Conservation (phyloP, 2,797 vertebrate species). For the Lepilemur ruficaudatus region DNA sequence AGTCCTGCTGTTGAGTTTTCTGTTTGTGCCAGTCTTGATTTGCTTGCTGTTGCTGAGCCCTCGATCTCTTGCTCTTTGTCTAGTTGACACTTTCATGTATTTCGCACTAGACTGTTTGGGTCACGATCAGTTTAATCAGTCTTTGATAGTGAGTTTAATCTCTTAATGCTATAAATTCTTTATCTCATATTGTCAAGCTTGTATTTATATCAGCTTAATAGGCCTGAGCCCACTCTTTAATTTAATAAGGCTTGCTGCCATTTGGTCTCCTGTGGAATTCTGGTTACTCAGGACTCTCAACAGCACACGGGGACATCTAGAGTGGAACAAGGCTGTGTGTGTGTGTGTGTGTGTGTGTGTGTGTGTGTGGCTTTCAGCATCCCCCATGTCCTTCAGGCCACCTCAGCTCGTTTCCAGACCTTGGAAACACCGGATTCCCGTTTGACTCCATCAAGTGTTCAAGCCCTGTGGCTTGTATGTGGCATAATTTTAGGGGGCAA, state of each 20-base stretch:
- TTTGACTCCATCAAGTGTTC: background rate
- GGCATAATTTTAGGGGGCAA: background rate
- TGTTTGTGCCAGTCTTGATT: background rate
- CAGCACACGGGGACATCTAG: background rate
- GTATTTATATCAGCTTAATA: background rate
- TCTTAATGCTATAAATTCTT: slow-evolving; percentile 1
- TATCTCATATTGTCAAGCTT: background rate
- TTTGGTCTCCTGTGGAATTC: background rate
- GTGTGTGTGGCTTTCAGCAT: background rate
- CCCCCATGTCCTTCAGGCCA: background rate
- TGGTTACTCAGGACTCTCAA: background rate
- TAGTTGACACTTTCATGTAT: background rate
- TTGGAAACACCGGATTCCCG: background rate
- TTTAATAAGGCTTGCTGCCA: background rate
- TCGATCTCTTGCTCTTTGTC: background rate
- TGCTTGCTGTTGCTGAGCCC: background rate
- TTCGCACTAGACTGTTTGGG: background rate
- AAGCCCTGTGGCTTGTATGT: background rate
- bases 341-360: background rate
- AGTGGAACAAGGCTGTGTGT: background rate
- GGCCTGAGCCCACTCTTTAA: background rate
- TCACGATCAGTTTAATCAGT: background rate
- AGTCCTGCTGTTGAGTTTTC: background rate
- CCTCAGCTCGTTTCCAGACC: background rate
- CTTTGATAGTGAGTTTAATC: background rate